Evolutionary conservation across 2,113 vertebrate genomes (phyloP).

Genomic region (Bubo bubo): DNA sequence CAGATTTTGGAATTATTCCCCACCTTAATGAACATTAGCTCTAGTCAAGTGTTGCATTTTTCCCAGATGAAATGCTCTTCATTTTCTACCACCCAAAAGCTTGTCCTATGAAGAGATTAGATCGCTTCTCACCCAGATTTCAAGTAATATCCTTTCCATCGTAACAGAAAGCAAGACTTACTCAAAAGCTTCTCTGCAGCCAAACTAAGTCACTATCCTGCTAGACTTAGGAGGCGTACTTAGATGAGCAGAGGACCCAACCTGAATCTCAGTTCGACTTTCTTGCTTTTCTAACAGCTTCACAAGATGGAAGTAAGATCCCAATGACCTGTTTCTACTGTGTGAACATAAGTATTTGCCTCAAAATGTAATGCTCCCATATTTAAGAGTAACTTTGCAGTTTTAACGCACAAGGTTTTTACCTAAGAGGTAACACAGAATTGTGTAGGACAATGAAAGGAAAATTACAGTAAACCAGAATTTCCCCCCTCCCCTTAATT

Average conservation of each 20-base stretch:
- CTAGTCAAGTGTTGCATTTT: neutral
- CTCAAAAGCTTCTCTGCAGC: neutral
- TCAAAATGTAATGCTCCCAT: neutral
- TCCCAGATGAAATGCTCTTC: neutral
- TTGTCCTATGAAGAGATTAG: neutral
- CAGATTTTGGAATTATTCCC: neutral
- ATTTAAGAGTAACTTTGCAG: neutral
- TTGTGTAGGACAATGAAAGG: neutral
- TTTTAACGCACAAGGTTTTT: neutral
- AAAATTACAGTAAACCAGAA: neutral
- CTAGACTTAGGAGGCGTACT: neutral
- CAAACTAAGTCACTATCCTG: neutral
- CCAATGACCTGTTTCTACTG: neutral
- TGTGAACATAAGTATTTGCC: neutral
- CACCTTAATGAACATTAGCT: neutral
- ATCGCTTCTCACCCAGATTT: neutral
- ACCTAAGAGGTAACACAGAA: neutral
- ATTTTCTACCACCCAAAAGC: neutral
- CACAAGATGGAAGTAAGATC: neutral
- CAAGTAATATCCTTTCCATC: neutral
- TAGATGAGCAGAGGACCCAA: neutral
- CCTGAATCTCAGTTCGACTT: neutral
- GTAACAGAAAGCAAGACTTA: neutral
- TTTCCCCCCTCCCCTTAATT: rapidly evolving
- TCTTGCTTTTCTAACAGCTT: neutral